Evolutionary conservation across 1,140 invertebrate genomes (phyloP).

Genomic region (Euglossa dilemma): DNA sequence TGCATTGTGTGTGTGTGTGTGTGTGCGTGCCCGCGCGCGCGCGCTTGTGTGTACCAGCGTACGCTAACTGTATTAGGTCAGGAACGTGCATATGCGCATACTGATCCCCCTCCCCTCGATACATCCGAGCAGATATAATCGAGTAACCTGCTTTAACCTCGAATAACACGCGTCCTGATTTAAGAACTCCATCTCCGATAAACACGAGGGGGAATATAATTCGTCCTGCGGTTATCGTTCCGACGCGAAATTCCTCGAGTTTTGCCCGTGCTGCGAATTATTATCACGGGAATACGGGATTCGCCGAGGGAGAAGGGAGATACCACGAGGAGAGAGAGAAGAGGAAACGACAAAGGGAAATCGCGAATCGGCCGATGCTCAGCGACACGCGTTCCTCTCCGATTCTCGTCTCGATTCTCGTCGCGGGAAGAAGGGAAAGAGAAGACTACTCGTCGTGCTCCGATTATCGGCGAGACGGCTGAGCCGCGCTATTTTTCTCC

Average conservation of each 20-base stretch:
- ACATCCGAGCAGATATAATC: slow-evolving; percentile 53
- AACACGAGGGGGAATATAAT: slow-evolving; percentile 10
- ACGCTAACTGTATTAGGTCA: slow-evolving; percentile 49
- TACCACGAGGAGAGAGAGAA: no score
- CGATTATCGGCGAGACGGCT: slow-evolving; percentile 31
- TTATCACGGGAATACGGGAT: not conserved
- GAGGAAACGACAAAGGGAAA: not conserved
- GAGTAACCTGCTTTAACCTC: slow-evolving; percentile 49
- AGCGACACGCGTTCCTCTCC: slow-evolving; percentile 39
- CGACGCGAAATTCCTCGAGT: not conserved
- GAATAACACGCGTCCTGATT: slow-evolving; percentile 53
- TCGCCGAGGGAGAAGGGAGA: not conserved
- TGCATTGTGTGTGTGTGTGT: not conserved
- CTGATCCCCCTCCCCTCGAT: not conserved
- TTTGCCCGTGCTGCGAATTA: no score
- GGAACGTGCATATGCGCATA: slow-evolving; percentile 12
- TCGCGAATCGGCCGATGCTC: slow-evolving; percentile 33
- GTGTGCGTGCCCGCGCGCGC: no score
- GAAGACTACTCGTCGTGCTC: not conserved
- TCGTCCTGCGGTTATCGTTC: slow-evolving; percentile 4
- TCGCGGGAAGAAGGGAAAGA: not conserved
- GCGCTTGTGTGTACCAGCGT: slow-evolving; percentile 17
- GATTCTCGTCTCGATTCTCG: slow-evolving; percentile 22
- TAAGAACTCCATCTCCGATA: slow-evolving; percentile 29
- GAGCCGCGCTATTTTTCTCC: slow-evolving; percentile 10